Base-by-base conservation (phyloP, 2,797 vertebrate species). In the Sternarchorhynchus goeldii region DNA sequence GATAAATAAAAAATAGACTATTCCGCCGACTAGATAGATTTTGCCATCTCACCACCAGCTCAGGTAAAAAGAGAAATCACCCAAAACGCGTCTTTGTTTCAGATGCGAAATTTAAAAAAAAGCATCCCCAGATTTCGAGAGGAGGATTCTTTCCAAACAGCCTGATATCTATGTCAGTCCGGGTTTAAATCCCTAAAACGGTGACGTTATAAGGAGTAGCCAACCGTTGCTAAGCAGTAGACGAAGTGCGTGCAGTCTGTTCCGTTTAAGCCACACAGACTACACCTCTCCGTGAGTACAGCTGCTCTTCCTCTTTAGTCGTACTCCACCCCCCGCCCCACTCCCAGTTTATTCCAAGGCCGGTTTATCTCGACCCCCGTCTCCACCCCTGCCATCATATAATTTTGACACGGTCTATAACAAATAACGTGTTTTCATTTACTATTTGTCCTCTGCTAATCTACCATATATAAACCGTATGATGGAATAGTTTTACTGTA, bases 231-330 rank as follows among this genome's bases (percentile, higher is more conserved):
- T 75, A 45, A 7, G 75, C 74, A 32, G n/a, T 32, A 66, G 60
- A 17, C 72, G 32, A 36, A 62, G 55, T 25, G 32, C 75, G 16
- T 32, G 25, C 57, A n/a, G 56, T 36, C 18, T 45, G 58, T 63
- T 72, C 76, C n/a, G 79, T 85, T 84, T 66, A 74, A 64, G 85
- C 86, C 73, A 88, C 88, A 86, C 85, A 65, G 82, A 81, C 83
- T 34, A 63, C 20, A 45, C 32, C 64, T 59, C 34, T 79, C 84
- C 82, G 81, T 81, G 71, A 75, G 78, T 85, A 80, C 84, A 83
- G 69, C 82, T 72, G 83, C 75, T 0, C 86, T 89, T 81, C 90
- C 91, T 83, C 41, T 53, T 50, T 70, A 31, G 58, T n/a, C 31
- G 50, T 16, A 53, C 25, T 21, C 58, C 17, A 21, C 56, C 39